phyloP scores from a whole-genome alignment of 2,113 vertebrate genomes.

The Solenodon paradoxus region DNA sequence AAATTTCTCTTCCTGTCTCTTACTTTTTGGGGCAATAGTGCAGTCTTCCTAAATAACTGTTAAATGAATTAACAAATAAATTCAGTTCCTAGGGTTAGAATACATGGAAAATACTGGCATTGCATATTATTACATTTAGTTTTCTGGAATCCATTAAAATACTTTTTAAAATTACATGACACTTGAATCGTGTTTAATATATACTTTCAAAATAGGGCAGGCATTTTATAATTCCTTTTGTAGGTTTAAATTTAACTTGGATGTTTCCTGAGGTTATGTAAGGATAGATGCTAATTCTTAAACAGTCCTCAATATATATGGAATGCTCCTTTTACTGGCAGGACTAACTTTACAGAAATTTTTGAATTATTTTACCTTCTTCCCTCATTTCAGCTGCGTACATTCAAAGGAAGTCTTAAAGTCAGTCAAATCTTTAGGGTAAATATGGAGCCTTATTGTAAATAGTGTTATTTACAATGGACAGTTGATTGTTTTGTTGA shows the following conservation, averaged over 20 bases:
- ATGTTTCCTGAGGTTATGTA: neutral
- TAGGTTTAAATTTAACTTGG: neutral
- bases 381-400: neutral
- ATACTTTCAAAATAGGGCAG: neutral
- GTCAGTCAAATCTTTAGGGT: neutral
- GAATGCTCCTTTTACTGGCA: neutral
- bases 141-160: neutral
- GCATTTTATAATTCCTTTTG: neutral
- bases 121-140: neutral
- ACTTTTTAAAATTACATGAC: neutral
- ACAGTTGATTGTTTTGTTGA: neutral
- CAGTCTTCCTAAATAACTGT: neutral
- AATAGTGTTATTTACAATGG: neutral
- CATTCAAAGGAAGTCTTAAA: neutral
- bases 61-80: neutral
- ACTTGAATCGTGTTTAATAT: neutral
- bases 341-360: neutral
- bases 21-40: neutral
- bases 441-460: neutral
- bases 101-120: neutral
- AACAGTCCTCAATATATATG: neutral
- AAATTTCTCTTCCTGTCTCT: neutral
- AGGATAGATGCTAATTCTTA: neutral
- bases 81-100: neutral
- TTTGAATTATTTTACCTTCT: neutral